Conservation (phyloP, 2,888 invertebrate genomes). For the Spatulosminthurus flaviceps region DNA sequence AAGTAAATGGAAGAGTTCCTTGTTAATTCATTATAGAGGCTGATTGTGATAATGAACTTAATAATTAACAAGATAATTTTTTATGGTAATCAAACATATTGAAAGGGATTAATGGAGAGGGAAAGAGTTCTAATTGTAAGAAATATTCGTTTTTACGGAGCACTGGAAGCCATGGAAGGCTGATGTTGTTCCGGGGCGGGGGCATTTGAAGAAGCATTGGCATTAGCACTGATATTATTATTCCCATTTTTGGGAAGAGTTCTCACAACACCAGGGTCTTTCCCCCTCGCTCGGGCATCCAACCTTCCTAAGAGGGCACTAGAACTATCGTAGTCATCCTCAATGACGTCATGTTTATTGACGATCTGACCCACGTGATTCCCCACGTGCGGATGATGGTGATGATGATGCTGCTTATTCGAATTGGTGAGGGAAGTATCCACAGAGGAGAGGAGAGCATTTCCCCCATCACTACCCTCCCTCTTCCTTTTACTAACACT, state of each 20-base stretch:
- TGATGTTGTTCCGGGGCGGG: neutral
- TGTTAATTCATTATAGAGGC: no score
- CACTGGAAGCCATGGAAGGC: conserved; percentile 38
- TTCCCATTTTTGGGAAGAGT: conserved; percentile 58
- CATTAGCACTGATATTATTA: conserved; percentile 55
- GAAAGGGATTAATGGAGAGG: no score
- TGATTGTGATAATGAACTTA: no score
- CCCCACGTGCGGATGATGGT: conserved; percentile 3
- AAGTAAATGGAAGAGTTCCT: no score
- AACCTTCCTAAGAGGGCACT: conserved; percentile 51
- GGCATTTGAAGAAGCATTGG: neutral
- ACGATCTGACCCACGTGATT: conserved; percentile 22
- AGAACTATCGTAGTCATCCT: conserved; percentile 59
- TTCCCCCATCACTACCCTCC: conserved; percentile 6
- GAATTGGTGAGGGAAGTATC: conserved; percentile 20
- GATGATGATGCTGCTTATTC: neutral
- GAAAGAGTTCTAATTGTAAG: no score
- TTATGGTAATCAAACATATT: no score
- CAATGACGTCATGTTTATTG: conserved; percentile 19
- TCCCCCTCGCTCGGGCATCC: conserved; percentile 1
- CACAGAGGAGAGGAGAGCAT: neutral
- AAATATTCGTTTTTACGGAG: conserved; percentile 24
- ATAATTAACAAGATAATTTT: no score
- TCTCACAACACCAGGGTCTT: conserved; percentile 3
- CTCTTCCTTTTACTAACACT: conserved; percentile 25